phyloP scores from a whole-genome alignment of 2,113 vertebrate species.

The Oplegnathus fasciatus region DNA sequence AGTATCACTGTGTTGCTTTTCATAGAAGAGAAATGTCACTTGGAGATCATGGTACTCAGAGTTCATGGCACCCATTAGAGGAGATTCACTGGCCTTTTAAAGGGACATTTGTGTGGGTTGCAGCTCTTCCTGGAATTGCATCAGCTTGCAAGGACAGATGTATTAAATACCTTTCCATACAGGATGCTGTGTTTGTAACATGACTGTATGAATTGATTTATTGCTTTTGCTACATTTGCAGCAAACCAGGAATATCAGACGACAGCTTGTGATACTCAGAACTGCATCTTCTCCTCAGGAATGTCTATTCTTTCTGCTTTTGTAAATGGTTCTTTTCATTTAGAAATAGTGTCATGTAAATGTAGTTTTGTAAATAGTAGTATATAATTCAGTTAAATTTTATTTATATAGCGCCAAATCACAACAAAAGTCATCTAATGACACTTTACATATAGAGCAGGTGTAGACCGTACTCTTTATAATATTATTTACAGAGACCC shows the following conservation, averaged over 20 bases:
- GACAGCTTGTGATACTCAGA: neutral
- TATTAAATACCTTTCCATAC: slow-evolving; percentile 28
- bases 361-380: neutral
- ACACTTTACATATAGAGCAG: no score
- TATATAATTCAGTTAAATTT: no score
- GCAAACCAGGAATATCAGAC: slow-evolving; percentile 4
- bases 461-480: no score
- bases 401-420: no score
- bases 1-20: slow-evolving; percentile 82
- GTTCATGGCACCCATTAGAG: slow-evolving; percentile 73
- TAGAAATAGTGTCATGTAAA: neutral
- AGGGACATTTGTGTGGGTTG: slow-evolving; percentile 66
- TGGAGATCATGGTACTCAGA: slow-evolving; percentile 55
- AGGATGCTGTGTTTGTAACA: slow-evolving; percentile 6
- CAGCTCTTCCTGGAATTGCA: slow-evolving; percentile 36
- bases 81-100: slow-evolving; percentile 56
- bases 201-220: slow-evolving; percentile 33
- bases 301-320: neutral
- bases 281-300: neutral
- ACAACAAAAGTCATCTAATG: no score
- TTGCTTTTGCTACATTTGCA: slow-evolving; percentile 22
- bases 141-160: slow-evolving; percentile 41
- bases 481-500: no score
- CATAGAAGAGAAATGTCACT: slow-evolving; percentile 58
- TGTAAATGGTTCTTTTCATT: neutral